Percentiles rank a stretch among this genome's conserved stretches.
Evolutionary conservation across 2,888 invertebrate genomes (phyloP).

Genomic region (Leuctra nigra): DNA sequence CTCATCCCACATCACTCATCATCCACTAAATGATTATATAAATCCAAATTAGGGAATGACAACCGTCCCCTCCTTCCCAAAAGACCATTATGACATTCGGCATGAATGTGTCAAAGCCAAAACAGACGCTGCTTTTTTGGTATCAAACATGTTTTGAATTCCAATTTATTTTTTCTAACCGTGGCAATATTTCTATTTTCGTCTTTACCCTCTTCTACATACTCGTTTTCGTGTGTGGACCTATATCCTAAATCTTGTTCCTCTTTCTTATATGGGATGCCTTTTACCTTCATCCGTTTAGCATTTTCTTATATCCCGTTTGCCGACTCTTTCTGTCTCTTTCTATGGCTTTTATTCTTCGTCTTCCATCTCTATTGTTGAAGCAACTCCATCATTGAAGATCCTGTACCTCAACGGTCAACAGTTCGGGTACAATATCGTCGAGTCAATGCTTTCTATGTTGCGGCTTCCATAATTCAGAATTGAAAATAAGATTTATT

Average conservation of each 20-base stretch:
- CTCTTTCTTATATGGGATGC: no score
- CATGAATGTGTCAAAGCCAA: background rate
- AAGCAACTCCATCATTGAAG: no score
- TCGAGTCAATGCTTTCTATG: no score
- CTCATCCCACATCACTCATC: background rate
- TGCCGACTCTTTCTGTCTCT: no score
- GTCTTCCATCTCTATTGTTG: no score
- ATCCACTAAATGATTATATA: background rate
- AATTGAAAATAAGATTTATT: no score
- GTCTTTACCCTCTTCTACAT: background rate
- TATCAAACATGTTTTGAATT: conserved; percentile 1
- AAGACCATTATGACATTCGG: background rate
- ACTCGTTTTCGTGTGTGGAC: background rate
- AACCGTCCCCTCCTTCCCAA: background rate
- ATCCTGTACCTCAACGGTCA: no score
- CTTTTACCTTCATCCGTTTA: conserved; percentile 2
- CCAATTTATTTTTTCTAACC: background rate
- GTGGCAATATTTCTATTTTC: background rate
- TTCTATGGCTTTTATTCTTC: no score
- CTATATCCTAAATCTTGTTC: conserved; percentile 5
- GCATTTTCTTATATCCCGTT: background rate
- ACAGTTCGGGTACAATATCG: no score
- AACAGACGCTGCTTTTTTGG: background rate
- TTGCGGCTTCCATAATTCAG: no score
- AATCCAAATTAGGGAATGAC: background rate